Conservation (phyloP, 2,888 invertebrate species). For the Drosophila paranaensis region DNA sequence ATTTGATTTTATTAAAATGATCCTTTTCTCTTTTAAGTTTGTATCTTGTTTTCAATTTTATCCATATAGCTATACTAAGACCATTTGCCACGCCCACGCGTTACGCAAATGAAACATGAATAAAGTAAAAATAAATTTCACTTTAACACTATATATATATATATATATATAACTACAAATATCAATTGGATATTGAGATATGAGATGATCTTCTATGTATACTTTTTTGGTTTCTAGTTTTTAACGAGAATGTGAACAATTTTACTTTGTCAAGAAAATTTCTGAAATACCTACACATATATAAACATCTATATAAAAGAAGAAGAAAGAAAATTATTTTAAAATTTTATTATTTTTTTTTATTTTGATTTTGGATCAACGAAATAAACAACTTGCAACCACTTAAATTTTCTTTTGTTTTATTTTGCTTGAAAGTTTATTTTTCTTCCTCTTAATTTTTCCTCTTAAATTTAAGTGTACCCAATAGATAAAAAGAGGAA, state of each 20-base stretch:
- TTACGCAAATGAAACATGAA: slow-evolving; percentile 6
- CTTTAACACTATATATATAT: not conserved
- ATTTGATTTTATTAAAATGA: not conserved
- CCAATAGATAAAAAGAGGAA: not conserved
- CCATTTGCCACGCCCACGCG: slow-evolving; percentile 28
- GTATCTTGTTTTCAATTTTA: slow-evolving; percentile 12
- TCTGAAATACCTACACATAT: slow-evolving; percentile 32
- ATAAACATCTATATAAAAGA: not conserved
- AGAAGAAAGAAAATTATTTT: slow-evolving; percentile 20
- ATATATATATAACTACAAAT: not conserved
- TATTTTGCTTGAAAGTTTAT: slow-evolving; percentile 5
- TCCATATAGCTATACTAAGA: not conserved
- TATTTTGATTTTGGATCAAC: slow-evolving; percentile 27
- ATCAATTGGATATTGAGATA: slow-evolving; percentile 1
- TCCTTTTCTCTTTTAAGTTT: slow-evolving; percentile 15
- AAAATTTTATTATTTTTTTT: slow-evolving; percentile 25
- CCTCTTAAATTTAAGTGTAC: slow-evolving; percentile 14
- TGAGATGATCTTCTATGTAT: slow-evolving; percentile 23
- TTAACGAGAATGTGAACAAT: slow-evolving; percentile 43
- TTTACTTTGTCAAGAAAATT: slow-evolving; percentile 57
- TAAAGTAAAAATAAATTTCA: slow-evolving; percentile 10
- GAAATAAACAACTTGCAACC: slow-evolving; percentile 50
- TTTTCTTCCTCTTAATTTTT: too few relatives aligned
- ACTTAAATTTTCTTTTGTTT: slow-evolving; percentile 47
- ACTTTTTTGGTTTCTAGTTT: slow-evolving; percentile 22